Conservation (phyloP, 2,113 vertebrate species). For the Actenoides lindsayi region DNA sequence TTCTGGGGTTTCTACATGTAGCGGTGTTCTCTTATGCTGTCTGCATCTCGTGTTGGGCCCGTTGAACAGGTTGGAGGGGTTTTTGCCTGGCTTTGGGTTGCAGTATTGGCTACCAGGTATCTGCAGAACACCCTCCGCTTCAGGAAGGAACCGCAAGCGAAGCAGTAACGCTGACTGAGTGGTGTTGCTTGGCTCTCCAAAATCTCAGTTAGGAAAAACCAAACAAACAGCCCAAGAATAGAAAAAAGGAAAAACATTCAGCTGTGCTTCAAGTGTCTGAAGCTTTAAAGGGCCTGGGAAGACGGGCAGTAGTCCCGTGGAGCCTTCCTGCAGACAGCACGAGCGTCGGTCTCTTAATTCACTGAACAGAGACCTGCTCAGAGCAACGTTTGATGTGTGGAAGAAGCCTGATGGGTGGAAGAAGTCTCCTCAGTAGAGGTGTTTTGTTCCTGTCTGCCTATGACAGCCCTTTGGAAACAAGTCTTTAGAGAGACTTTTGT, state of each 20-base stretch:
- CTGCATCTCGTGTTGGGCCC: not conserved
- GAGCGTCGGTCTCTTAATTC: fast-evolving
- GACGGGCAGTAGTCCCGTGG: no score
- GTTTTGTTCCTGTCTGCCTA: not conserved
- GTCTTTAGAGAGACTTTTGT: not conserved
- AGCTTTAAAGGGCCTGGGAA: not conserved
- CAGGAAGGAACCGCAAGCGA: not conserved
- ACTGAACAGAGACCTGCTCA: fast-evolving
- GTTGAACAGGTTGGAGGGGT: not conserved
- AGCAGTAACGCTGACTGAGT: not conserved
- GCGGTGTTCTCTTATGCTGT: not conserved
- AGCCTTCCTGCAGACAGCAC: not conserved
- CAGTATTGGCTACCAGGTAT: not conserved
- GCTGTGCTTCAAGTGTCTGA: not conserved
- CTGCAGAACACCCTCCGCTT: not conserved
- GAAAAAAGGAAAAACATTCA: not conserved
- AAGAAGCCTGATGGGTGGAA: not conserved
- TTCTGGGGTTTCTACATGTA: fast-evolving
- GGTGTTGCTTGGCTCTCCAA: not conserved
- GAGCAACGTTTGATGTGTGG: fast-evolving
- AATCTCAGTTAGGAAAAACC: not conserved
- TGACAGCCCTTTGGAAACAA: not conserved
- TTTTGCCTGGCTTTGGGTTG: not conserved
- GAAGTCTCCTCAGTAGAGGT: not conserved
- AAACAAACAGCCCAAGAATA: not conserved